Base-by-base conservation (phyloP, 2,888 invertebrate genomes). In the Lutraria lutraria region DNA sequence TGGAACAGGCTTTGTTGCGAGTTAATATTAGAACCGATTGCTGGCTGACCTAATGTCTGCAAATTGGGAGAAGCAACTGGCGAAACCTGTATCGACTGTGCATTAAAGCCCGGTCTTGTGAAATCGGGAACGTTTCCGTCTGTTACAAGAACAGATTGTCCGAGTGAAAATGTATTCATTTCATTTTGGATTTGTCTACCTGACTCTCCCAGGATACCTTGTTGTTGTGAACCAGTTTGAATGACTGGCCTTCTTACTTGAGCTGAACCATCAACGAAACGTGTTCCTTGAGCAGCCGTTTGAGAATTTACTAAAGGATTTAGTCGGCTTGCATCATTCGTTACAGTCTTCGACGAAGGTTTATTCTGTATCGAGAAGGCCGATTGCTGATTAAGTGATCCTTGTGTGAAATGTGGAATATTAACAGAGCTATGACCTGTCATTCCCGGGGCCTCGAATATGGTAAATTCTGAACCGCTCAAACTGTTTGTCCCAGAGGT, bases 371-470 rank as follows among this genome's bases (percentile, higher is more conserved):
- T 29, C 21, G 25, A n/a, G 34, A 76, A 34, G 29, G 76, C n/a
- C 25, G 76, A 16, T 19, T 15, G 72, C 54, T 53, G 79, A 15
- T 80, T 60, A 21, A 53, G 34, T 25, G 60, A 25, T 8, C 43
- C 31, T n/a, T 54, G 85, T 25, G 12, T n/a, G 52, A 79, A 80
- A 43, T 80, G 80, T 0, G 52, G 63, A 53, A 88, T 81, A 2
- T 83, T 80, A 3, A 88, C 83, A 0, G 87, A 88, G n/a, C 79
- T 83, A 63, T 87, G 82, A 25, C 88, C 76, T 43, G 79, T 79
- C 86, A 89, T 89, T 52, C 91, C 91, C 4, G 92, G 92, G 13
- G 92, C 92, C 79, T 87, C 80, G 80, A 92, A 92, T 52, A 87
- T 63, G 52, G 86, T 89, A 19, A 68, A 19, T 0, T n/a, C 34